Conservation (phyloP, 2,888 invertebrate genomes). For the Cenopis cana region DNA sequence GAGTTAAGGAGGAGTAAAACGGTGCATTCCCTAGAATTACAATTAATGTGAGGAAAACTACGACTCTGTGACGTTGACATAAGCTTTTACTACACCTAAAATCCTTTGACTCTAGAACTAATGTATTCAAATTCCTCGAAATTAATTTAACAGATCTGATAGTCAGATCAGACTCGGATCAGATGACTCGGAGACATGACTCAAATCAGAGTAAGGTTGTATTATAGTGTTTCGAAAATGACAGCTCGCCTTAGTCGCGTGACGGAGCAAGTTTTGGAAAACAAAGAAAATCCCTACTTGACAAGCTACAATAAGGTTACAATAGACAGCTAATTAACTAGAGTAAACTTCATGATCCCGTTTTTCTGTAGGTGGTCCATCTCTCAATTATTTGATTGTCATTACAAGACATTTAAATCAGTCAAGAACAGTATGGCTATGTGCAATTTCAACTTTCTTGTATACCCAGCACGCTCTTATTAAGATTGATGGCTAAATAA, state of each 20-base stretch:
- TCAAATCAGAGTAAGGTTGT: background rate
- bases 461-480: background rate
- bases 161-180: no score
- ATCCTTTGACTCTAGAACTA: background rate
- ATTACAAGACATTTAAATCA: background rate
- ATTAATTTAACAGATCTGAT: no score
- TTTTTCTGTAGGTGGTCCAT: background rate
- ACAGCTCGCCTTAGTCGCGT: background rate
- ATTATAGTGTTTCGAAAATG: background rate
- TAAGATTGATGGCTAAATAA: background rate
- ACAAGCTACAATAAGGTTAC: no score
- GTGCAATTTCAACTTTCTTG: background rate
- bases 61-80: background rate
- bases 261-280: background rate
- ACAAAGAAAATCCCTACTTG: background rate
- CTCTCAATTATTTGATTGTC: background rate
- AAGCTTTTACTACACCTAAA: background rate
- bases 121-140: background rate
- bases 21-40: slow-evolving; percentile 8
- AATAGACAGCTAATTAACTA: no score
- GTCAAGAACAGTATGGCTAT: background rate
- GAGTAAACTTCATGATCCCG: background rate
- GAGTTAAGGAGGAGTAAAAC: background rate
- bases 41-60: background rate
- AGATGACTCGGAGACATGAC: background rate